phyloP scores from a whole-genome alignment of 2,797 vertebrate species.

The Agapornis canus region DNA sequence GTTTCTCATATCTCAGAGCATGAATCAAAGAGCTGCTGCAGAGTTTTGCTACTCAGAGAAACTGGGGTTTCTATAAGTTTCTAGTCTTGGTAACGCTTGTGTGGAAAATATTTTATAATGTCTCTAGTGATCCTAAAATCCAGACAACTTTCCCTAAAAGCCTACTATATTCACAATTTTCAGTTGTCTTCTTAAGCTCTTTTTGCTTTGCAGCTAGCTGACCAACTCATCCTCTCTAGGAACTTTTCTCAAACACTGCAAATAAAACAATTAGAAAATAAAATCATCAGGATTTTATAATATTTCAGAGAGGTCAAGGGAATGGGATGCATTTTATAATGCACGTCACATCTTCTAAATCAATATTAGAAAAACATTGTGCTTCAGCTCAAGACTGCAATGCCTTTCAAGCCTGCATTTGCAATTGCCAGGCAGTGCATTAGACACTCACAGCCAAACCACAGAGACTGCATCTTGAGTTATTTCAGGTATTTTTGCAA shows the following conservation, averaged over 20 bases:
- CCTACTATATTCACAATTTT: neutral
- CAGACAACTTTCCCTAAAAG: neutral
- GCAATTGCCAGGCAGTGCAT: neutral
- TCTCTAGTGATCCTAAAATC: neutral
- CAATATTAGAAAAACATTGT: neutral
- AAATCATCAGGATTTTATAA: neutral
- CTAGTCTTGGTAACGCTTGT: neutral
- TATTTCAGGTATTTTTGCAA: neutral
- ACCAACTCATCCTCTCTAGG: neutral
- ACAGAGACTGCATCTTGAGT: neutral
- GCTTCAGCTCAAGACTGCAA: neutral
- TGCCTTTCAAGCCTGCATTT: neutral
- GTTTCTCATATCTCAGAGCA: neutral
- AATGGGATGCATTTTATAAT: neutral
- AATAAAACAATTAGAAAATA: neutral
- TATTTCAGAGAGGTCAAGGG: neutral
- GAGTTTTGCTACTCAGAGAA: neutral
- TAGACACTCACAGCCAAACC: neutral
- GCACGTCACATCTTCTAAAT: neutral
- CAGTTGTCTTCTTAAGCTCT: neutral
- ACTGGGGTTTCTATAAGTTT: neutral
- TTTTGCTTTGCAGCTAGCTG: neutral
- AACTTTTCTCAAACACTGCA: neutral
- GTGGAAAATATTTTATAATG: neutral
- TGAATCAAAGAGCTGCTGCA: fast-evolving